These are phyloP conservation scores for Mus caroli DNA, from an alignment of 2,797 vertebrate species.

Conservation along the genomic window DNA sequence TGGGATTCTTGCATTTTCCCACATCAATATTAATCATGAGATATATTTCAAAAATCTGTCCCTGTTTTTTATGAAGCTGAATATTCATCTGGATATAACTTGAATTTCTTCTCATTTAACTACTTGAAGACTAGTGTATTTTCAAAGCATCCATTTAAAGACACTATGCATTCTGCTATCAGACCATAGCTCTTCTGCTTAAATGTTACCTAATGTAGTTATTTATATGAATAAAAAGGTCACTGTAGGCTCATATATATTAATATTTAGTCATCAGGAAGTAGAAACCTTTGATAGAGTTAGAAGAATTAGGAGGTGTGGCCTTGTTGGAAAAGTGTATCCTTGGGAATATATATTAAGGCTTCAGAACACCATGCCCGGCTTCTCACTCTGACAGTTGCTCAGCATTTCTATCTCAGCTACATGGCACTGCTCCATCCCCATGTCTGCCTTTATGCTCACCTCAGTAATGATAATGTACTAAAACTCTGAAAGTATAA, in stretches of 20 bases:
- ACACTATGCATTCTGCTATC: neutral
- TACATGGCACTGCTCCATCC: neutral
- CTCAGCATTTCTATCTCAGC: neutral
- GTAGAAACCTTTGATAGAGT: neutral
- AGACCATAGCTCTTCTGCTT: neutral
- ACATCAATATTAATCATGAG: neutral
- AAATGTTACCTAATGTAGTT: neutral
- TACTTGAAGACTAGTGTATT: neutral
- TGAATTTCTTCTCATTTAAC: neutral
- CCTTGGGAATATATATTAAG: too few relatives aligned
- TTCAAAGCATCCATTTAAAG: neutral
- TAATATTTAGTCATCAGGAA: neutral
- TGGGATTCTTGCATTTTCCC: neutral
- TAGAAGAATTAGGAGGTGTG: neutral
- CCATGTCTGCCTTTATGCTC: neutral
- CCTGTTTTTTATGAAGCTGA: neutral
- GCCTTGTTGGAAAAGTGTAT: too few relatives aligned
- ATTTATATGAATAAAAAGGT: neutral
- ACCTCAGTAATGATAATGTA: neutral
- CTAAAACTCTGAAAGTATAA: neutral
- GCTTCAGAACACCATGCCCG: neutral
- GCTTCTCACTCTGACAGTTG: too few relatives aligned
- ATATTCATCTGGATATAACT: neutral
- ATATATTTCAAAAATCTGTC: neutral
- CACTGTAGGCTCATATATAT: neutral